Base-by-base conservation (phyloP, 64 coral and sea anemone genomes). In the Hydrozoanthus tunicans region DNA sequence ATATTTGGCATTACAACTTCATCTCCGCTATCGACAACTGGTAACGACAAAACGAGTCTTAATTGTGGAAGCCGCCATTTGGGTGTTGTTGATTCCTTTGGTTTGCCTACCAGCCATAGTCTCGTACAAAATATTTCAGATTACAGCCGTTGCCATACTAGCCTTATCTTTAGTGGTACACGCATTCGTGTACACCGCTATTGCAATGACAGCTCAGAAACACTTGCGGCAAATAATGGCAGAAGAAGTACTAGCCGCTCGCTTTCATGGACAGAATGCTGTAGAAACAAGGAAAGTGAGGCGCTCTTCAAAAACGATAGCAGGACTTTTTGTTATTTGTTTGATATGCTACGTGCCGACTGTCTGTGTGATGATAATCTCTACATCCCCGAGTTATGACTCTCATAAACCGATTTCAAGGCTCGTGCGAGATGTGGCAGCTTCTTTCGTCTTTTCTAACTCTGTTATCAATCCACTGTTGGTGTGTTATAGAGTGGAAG, bases 401-500 rank as follows among this genome's bases (percentile, higher is more conserved):
- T 12, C 6, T 17, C 53, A 14, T 55, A 88, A 53, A 58, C 56
- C 70, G 43, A 57, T 24, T 43, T 55, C 24, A 13, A 74, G 84
- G 12, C 12, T 88, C 3, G 57, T 24, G 3, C 69, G 84, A 61
- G 84, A 88, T 14, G 66, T 73, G 0, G 84, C 84, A 1, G 84
- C 84, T 60, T 88, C 84, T 27, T 27, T 88, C 11, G 67, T 88
- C n/a, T 88, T 88, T 75, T 56, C 65, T 5, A 73, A 88, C 59
- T 58, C 84, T 3, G 69, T 57, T 70, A 72, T 88, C 20, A 88
- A 88, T 11, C 84, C 84, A 13, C 20, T 75, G 6, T 51, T 88
- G 12, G 70, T 88, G 69, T 88, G 84, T 53, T 88, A 88, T 11
- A 75, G 84, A 56, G 70, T 72, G 12, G 60, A 70, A 20, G 84